Base-by-base conservation (phyloP, 2,797 vertebrate species). In the Agapornis canus region DNA sequence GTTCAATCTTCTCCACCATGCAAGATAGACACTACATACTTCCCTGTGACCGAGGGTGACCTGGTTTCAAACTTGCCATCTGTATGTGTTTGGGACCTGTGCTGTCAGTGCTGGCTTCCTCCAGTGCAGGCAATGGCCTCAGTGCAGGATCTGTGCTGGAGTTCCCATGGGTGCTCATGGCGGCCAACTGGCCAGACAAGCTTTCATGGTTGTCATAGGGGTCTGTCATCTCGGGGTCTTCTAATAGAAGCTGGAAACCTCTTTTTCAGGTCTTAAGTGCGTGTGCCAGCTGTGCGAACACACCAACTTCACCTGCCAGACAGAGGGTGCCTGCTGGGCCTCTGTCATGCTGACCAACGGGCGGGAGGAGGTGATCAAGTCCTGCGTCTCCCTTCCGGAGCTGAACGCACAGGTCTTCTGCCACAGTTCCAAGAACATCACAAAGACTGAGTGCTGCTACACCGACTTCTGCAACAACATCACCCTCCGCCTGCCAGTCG, bases 391-490 rank as follows among this genome's bases (percentile, higher is more conserved):
- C 39, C 98, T 99, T 18, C 98, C 98, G 0, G 98, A 99, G 95
- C 97, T 99, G 94, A 99, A 98, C 47, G 99, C 98, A 4, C 99
- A 99, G 96, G 97, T 99, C 89, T 99, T 99, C 98, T 99, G 99
- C 97, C 98, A 99, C 94, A 98, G 99, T 96, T 99, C 99, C 92
- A 98, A 98, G 94, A 99, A 99, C 26, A 96, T 99, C 91, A 99
- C 99, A 47, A 99, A 98, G 97, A 99, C 98, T 2, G 99, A 98
- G 97, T 99, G 99, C 98, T 99, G 99, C 98, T 99, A 99, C 96
- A 99, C 99, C 0, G 99, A 99, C 97, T 99, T 99, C 98, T 99
- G 99, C 98, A 99, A 99, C 98, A 99, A 99, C 39, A 98, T 98
- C 97, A 99, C 99, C 4, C 98, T 99, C 37, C 99, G 98, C 81